Evolutionary conservation across 1,140 invertebrate species (phyloP).

Genomic region (Ceratina japonica): DNA sequence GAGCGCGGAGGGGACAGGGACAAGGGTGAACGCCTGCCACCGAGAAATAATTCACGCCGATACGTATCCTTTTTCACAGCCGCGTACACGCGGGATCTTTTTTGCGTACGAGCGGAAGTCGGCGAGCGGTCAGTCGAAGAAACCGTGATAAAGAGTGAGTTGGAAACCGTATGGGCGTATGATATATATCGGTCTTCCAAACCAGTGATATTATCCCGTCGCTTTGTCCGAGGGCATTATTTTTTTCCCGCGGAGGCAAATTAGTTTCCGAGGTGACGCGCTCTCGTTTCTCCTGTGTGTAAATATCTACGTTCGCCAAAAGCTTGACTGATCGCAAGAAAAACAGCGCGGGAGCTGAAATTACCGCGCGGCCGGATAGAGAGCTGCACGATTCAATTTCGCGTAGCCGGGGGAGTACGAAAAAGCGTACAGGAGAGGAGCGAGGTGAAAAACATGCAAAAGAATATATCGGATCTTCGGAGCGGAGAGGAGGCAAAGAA

Average conservation of each 20-base stretch:
- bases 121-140: constrained; percentile 41
- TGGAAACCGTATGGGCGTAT: constrained; percentile 37
- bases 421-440: background rate
- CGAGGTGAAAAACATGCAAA: constrained; percentile 13
- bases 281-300: no score
- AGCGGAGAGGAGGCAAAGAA: constrained; percentile 11
- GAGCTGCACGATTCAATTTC: background rate
- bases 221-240: background rate
- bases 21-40: constrained; percentile 26
- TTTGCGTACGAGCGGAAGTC: background rate
- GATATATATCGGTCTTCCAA: constrained; percentile 40
- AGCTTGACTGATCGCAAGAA: background rate
- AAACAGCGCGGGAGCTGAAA: background rate
- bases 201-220: background rate
- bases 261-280: background rate
- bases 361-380: background rate
- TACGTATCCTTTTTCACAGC: constrained; percentile 62
- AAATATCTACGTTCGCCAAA: background rate
- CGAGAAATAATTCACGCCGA: constrained; percentile 75
- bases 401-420: background rate
- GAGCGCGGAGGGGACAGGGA: background rate
- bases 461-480: constrained; percentile 24
- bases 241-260: constrained; percentile 1
- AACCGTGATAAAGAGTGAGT: constrained; percentile 39
- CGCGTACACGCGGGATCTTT: constrained; percentile 27